phyloP scores from a whole-genome alignment of 2,797 vertebrate genomes.

The Acestrorhynchus altus region DNA sequence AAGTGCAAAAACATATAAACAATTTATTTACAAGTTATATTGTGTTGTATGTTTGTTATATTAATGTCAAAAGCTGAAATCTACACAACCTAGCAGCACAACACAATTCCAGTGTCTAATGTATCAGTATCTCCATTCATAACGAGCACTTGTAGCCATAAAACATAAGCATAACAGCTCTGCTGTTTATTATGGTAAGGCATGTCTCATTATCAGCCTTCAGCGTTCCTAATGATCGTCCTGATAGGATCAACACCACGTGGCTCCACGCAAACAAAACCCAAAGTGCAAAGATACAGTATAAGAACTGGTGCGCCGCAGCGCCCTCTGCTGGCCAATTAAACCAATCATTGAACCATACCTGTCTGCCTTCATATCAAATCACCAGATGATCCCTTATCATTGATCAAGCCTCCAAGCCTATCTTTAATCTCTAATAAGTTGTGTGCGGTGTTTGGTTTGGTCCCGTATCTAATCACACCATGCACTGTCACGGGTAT shows the following conservation, averaged over 20 bases:
- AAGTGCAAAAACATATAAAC: too few relatives aligned
- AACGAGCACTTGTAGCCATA: slow-evolving; percentile 41
- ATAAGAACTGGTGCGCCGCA: slow-evolving; percentile 53
- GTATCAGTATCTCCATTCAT: slow-evolving; percentile 26
- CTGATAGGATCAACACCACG: slow-evolving; percentile 76
- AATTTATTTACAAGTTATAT: too few relatives aligned
- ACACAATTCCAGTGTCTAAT: not conserved
- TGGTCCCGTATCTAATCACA: not conserved
- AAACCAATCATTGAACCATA: not conserved
- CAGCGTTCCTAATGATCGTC: slow-evolving; percentile 76
- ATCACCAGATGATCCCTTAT: not conserved
- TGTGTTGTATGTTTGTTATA: too few relatives aligned
- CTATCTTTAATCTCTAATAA: not conserved
- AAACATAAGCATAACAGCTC: slow-evolving; percentile 64
- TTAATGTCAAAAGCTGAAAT: too few relatives aligned
- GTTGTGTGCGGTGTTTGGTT: not conserved
- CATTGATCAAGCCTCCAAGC: not conserved
- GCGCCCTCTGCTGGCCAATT: slow-evolving; percentile 65
- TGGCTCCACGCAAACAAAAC: slow-evolving; percentile 66
- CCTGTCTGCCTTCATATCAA: not conserved
- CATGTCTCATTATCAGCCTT: slow-evolving; percentile 76
- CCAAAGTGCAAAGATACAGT: slow-evolving; percentile 41
- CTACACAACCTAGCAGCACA: too few relatives aligned
- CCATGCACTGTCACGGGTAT: too few relatives aligned
- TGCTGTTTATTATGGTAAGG: slow-evolving; percentile 77